Base-by-base conservation (phyloP, 2,888 invertebrate species). In the Chalcosyrphus nemorum region DNA sequence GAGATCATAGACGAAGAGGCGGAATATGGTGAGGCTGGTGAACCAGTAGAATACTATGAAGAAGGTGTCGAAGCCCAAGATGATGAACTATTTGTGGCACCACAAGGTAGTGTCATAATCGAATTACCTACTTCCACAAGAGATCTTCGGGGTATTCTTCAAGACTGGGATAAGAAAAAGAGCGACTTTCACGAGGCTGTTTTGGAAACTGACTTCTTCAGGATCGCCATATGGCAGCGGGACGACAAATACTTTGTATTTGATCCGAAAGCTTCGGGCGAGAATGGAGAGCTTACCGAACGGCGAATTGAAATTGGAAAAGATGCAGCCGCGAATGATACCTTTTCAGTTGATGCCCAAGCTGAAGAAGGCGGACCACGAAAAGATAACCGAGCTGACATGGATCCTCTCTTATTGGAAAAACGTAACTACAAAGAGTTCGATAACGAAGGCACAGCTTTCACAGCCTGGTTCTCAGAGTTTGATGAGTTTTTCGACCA, bases 251-350 rank as follows among this genome's bases (percentile, higher is more conserved):
- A 91, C 74, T 93, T 93, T 86, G 92, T 93, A 87, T 94, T 93
- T 65, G 94, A 95, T 86, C 93, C 95, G 0, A 93, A 94, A 27
- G 93, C 93, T 0, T 93, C 94, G 65, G 93, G 94, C 86, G 93
- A 93, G 9, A 91, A 92, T 17, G 95, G 95, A 86, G 74, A 88
- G 86, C 81, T 81, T 4, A 90, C 90, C 0, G 29, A 65, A 9
- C 65, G 86, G 2, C 74, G 88, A 9, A 57, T 87, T 38, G 66
- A 84, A 85, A 87, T 54, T 88, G 87, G 86, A 84, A 82, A 47
- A 85, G 86, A 84, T 90, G 57, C 91, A 89, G 43, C 89, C 88
- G 59, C 87, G 86, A 21, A 89, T 88, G 70, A 87, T 86, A 50
- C 4, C n/a, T 21, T 38, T 0, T 35, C 59, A 6, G 13, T 87